These are phyloP conservation scores for Raja brachyura DNA, from an alignment of 2,113 vertebrate genomes.

Conservation along the genomic window DNA sequence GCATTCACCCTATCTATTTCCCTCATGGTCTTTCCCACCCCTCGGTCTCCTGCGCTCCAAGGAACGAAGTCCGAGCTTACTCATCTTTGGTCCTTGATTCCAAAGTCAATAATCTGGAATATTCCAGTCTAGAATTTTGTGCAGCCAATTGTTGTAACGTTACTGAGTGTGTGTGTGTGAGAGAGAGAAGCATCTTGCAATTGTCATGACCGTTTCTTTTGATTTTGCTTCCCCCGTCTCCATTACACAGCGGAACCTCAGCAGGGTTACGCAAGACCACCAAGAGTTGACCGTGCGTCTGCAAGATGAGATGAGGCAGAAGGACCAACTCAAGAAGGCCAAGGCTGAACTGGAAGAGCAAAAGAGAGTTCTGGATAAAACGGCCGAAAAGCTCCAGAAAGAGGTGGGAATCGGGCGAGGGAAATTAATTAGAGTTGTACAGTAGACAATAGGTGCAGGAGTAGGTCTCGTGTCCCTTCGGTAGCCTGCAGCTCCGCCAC, in stretches of 20 bases:
- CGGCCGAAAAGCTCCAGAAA: constrained; percentile 57
- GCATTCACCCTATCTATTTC: too few relatives aligned
- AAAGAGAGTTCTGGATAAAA: constrained; percentile 57
- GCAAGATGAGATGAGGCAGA: constrained; percentile 64
- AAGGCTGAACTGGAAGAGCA: constrained; percentile 67
- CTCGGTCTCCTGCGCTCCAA: too few relatives aligned
- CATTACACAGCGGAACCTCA: constrained; percentile 49
- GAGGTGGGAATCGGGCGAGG: constrained; percentile 49
- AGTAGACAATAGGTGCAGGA: too few relatives aligned
- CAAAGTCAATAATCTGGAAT: neutral
- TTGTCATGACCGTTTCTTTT: neutral
- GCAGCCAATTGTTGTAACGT: too few relatives aligned
- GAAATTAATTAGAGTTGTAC: too few relatives aligned
- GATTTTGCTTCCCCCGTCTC: neutral
- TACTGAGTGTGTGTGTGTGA: neutral
- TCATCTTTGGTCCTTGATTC: too few relatives aligned
- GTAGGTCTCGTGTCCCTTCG: too few relatives aligned
- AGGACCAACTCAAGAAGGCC: constrained; percentile 55
- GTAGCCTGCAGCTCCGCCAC: too few relatives aligned
- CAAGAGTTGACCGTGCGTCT: constrained; percentile 56
- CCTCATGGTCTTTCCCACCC: too few relatives aligned
- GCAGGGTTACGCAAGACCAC: constrained; percentile 62
- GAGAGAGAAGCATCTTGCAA: neutral
- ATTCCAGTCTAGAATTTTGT: neutral
- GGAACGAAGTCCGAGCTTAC: too few relatives aligned